Evolutionary conservation across 2,888 invertebrate species (phyloP).

Genomic region (Dynastes hyllus): DNA sequence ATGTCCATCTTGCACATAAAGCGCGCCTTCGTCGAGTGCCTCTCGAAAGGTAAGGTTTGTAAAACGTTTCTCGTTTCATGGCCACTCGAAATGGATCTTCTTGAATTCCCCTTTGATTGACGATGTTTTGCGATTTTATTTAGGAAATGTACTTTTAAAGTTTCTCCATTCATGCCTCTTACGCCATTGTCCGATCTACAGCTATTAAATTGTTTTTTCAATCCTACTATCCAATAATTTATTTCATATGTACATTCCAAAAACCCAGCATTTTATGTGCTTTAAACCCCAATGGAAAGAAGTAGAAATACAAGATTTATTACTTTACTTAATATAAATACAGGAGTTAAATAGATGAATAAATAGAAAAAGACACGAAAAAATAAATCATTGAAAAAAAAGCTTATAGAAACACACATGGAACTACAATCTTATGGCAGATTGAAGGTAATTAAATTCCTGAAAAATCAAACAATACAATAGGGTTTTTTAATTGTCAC

Average conservation of each 20-base stretch:
- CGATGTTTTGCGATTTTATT: conserved; percentile 44
- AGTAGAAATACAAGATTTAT: no score
- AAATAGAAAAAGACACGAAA: no score
- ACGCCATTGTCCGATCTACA: conserved; percentile 27
- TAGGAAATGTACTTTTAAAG: conserved; percentile 43
- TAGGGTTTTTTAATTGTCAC: no score
- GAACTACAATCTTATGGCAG: no score
- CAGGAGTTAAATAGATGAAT: no score
- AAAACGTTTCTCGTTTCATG: conserved; percentile 55
- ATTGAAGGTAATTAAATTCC: no score
- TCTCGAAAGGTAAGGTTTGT: conserved; percentile 54
- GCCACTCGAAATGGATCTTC: conserved; percentile 54
- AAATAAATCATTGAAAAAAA: no score
- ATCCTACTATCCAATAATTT: background rate
- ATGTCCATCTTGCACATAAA: conserved; percentile 47
- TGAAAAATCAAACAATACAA: no score
- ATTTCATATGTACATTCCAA: background rate
- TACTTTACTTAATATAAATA: no score
- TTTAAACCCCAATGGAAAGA: no score
- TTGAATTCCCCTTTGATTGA: conserved; percentile 51
- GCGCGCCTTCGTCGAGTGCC: conserved; percentile 42
- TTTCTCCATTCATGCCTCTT: conserved; percentile 34
- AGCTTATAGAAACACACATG: no score
- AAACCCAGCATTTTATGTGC: no score
- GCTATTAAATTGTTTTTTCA: conserved; percentile 36